Evolutionary conservation across 2,888 invertebrate species (phyloP), one percentile per base, ranked within the genome.

Genomic region (Sericinus montela): DNA sequence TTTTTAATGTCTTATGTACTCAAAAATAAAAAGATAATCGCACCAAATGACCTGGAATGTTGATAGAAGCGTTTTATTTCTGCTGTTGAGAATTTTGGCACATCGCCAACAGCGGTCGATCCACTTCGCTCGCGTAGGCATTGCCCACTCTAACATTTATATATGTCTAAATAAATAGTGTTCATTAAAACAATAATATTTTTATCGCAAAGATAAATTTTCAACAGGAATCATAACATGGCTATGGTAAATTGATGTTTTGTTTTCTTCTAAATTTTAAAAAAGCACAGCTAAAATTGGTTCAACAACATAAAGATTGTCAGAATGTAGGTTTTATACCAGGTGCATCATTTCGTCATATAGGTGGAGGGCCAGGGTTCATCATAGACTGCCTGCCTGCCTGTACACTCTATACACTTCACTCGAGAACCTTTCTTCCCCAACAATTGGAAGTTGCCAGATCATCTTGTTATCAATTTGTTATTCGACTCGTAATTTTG

Each of bases 21-120:
- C 19, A 42, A 42, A 23, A 48, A 36, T 75, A 81, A 79, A 75
- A 80, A 78, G 72, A 80, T 81, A 80, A 81, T 83, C 73, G 67
- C 73, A 72, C 71, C 72, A 78, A 82, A 79, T 86, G 86, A 80
- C 80, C 86, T 86, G 85, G 86, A 84, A 87, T 86, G 81, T 82
- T 83, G 80, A 83, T 84, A 83, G 83, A 80, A 75, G 77, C 77
- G 84, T 86, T 65, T 64, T 86, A 86, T 86, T 85, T 83, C 80
- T 83, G 83, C 79, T 80, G 76, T 80, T 80, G 72, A 72, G 73
- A 67, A 69, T 73, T 69, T 73, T 86, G 87, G 87, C 86, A 72
- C 59, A 58, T 44, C 56, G 85, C 87, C 86, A 86, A 79, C 64
- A 67, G 77, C 70, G 76, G 78, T 73, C 72, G 72, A 69, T 67